These are phyloP conservation scores for Linurgus olivaceus DNA, from an alignment of 2,797 vertebrate genomes.

Conservation along the genomic window DNA sequence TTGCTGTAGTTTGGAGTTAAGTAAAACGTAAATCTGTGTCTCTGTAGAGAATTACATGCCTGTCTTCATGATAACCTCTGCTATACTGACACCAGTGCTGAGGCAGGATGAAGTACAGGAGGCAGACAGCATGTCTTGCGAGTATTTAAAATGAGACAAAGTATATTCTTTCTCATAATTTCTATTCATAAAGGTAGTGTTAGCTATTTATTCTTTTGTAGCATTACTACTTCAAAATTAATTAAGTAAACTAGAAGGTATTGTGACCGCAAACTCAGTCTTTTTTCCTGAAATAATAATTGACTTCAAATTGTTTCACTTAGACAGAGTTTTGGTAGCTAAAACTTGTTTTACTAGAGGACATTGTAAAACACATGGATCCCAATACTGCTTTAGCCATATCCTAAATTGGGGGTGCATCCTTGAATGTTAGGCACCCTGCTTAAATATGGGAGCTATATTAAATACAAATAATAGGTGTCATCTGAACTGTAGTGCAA, in stretches of 20 bases:
- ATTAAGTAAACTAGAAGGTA: background rate
- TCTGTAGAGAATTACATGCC: background rate
- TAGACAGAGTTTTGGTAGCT: background rate
- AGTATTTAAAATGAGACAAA: background rate
- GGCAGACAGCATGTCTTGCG: background rate
- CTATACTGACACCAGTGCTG: background rate
- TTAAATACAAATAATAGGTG: background rate
- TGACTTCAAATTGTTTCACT: background rate
- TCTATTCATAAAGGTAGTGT: background rate
- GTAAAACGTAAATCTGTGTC: background rate
- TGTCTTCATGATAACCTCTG: background rate
- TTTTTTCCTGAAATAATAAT: background rate
- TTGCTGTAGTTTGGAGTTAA: background rate
- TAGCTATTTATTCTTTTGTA: background rate
- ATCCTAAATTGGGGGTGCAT: background rate
- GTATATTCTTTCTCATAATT: background rate
- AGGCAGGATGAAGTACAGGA: background rate
- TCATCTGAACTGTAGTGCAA: background rate
- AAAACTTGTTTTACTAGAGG: background rate
- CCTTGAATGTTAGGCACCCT: background rate
- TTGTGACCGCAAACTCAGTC: background rate
- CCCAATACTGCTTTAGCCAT: background rate
- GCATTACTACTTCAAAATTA: background rate
- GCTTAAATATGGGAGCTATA: background rate
- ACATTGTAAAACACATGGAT: background rate